A percentile compares a stretch with the other conserved stretches of the same genome.
These are phyloP conservation scores for Enteromius treurensis DNA, from an alignment of 2,797 vertebrate genomes.

Conservation along the genomic window DNA sequence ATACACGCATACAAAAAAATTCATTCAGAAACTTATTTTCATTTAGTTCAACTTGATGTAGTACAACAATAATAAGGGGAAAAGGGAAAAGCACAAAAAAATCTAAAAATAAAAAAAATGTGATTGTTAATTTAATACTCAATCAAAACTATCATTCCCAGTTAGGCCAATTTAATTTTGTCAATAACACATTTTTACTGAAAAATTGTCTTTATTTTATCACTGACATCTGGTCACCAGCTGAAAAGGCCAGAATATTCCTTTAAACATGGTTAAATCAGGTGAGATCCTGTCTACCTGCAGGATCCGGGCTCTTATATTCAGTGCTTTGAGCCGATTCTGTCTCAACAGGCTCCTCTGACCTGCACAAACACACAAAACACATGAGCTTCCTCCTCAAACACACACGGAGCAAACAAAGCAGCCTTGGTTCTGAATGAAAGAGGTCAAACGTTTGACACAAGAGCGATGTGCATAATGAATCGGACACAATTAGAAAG, in stretches of 20 bases:
- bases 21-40: too few relatives aligned
- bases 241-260: neutral
- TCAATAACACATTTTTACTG: too few relatives aligned
- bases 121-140: too few relatives aligned
- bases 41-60: too few relatives aligned
- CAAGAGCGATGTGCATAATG: neutral
- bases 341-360: slow-evolving; percentile 56
- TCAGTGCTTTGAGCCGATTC: slow-evolving; percentile 53
- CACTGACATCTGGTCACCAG: neutral
- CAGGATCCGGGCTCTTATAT: slow-evolving; percentile 59
- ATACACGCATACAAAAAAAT: too few relatives aligned
- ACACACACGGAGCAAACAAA: neutral
- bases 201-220: neutral
- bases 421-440: neutral
- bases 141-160: too few relatives aligned
- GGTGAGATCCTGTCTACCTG: slow-evolving; percentile 61
- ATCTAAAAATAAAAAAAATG: too few relatives aligned
- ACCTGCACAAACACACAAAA: slow-evolving; percentile 55
- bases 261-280: neutral
- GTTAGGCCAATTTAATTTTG: too few relatives aligned
- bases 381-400: neutral
- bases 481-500: neutral
- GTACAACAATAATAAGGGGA: too few relatives aligned
- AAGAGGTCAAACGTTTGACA: neutral
- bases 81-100: too few relatives aligned